These are phyloP conservation scores for Caenorhabditis sp. DNA, from an alignment of 2,888 invertebrate species.

Conservation along the genomic window DNA sequence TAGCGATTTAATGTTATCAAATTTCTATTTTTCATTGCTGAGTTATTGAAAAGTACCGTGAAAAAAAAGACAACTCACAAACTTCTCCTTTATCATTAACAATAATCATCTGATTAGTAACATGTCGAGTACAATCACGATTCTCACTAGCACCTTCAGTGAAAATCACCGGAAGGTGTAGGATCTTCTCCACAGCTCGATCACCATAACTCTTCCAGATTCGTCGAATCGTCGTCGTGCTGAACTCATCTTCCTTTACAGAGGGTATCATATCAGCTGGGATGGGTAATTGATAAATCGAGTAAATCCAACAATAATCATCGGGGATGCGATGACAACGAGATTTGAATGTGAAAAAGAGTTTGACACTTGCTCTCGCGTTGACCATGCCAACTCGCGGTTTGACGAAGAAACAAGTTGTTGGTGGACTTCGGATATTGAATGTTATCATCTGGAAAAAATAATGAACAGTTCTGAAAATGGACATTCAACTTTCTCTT, in stretches of 20 bases:
- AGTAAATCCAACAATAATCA: constrained; percentile 36
- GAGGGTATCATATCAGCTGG: neutral
- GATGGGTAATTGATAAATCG: constrained; percentile 25
- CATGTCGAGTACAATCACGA: constrained; percentile 8
- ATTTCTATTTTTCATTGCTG: too few species aligned
- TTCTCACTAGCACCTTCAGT: neutral
- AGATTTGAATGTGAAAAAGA: constrained; percentile 23
- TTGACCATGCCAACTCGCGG: constrained; percentile 31
- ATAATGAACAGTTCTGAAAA: too few species aligned
- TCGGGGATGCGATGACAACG: constrained; percentile 19
- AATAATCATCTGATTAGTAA: neutral
- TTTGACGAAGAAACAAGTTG: constrained; percentile 19
- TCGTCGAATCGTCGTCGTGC: neutral
- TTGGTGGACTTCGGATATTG: constrained; percentile 22
- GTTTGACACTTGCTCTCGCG: neutral
- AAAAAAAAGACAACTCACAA: constrained; percentile 12
- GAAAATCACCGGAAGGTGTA: constrained; percentile 16
- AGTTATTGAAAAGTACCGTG: too few species aligned
- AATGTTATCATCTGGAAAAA: constrained; percentile 22
- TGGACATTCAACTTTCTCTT: too few species aligned
- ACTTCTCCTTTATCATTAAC: constrained; percentile 27
- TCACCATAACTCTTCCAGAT: constrained; percentile 16
- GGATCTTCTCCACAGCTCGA: constrained; percentile 16
- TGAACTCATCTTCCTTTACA: constrained; percentile 32
- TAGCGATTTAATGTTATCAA: too few species aligned